Conservation (phyloP, 1,140 invertebrate species). For the Drosophila pectinifera region DNA sequence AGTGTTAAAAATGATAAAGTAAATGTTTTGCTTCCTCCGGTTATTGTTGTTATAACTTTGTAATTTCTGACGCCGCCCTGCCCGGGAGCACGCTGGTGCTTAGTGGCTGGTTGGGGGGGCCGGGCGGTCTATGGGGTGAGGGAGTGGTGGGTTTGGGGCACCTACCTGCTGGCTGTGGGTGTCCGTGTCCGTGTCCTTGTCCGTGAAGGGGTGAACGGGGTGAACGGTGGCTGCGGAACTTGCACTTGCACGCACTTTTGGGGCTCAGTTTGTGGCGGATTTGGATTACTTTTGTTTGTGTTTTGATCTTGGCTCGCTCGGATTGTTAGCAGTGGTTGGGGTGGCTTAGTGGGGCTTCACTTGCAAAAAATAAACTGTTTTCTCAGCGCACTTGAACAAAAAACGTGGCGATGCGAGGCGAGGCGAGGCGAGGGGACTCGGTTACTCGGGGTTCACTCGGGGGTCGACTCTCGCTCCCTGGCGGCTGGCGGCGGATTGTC, state of each 20-base stretch:
- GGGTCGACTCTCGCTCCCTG: constrained; percentile 5
- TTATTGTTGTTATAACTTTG: constrained; percentile 81
- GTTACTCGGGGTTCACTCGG: no score
- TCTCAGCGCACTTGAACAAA: constrained; percentile 64
- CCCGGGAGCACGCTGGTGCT: background rate
- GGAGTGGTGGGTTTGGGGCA: no score
- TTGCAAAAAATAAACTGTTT: constrained; percentile 36
- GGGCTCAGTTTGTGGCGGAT: background rate
- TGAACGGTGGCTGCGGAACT: background rate
- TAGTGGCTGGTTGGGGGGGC: no score
- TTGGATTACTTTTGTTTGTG: background rate
- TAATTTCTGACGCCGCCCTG: constrained; percentile 64
- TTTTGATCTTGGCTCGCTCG: constrained; percentile 13
- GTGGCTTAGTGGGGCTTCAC: constrained; percentile 1
- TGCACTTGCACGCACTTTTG: constrained; percentile 6
- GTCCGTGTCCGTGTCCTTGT: constrained; percentile 27
- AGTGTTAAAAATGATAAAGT: constrained; percentile 78
- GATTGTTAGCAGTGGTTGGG: background rate
- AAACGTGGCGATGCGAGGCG: no score
- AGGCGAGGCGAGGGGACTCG: constrained; percentile 12
- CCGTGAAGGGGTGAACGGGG: background rate
- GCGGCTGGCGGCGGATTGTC: constrained; percentile 8
- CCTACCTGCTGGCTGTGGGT: constrained; percentile 15
- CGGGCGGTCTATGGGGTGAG: no score
- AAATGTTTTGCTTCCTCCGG: constrained; percentile 70